These are phyloP conservation scores for Neuroscelio doddi DNA, from an alignment of 2,888 invertebrate species.

Conservation along the genomic window DNA sequence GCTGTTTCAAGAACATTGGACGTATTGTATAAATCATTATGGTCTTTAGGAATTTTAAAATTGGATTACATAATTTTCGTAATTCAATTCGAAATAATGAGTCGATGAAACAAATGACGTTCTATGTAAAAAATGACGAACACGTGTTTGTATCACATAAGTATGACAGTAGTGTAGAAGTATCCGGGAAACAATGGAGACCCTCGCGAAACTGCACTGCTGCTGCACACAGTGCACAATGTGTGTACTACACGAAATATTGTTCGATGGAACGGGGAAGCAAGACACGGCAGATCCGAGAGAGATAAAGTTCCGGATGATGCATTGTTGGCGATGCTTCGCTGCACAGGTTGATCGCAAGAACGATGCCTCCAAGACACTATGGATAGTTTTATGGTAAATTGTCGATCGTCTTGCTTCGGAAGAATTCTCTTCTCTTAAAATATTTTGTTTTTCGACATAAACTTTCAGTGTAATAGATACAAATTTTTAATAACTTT, in stretches of 20 bases:
- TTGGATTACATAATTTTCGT: too few relatives aligned
- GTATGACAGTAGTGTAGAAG: too few relatives aligned
- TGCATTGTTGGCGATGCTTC: constrained; percentile 59
- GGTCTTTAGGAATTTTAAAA: too few relatives aligned
- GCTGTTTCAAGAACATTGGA: too few relatives aligned
- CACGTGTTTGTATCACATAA: too few relatives aligned
- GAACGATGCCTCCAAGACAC: constrained; percentile 24
- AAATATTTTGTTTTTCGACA: too few relatives aligned
- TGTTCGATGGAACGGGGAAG: constrained; percentile 53
- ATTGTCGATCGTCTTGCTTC: constrained; percentile 35
- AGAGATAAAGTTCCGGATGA: constrained; percentile 60
- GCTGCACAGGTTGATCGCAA: constrained; percentile 56
- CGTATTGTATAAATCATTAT: too few relatives aligned
- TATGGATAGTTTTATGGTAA: constrained; percentile 29
- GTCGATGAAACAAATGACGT: too few relatives aligned
- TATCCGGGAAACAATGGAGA: constrained; percentile 1
- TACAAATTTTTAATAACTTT: too few relatives aligned
- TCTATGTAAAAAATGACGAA: too few relatives aligned
- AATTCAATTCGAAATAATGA: too few relatives aligned
- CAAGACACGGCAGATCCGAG: constrained; percentile 55
- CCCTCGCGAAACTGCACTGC: constrained; percentile 13
- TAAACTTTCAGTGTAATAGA: too few relatives aligned
- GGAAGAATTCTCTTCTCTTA: constrained; percentile 18
- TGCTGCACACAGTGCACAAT: constrained; percentile 7
- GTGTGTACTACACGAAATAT: constrained; percentile 40